These are phyloP conservation scores for Anhinga rufa DNA, from an alignment of 2,113 vertebrate species.

Conservation along the genomic window DNA sequence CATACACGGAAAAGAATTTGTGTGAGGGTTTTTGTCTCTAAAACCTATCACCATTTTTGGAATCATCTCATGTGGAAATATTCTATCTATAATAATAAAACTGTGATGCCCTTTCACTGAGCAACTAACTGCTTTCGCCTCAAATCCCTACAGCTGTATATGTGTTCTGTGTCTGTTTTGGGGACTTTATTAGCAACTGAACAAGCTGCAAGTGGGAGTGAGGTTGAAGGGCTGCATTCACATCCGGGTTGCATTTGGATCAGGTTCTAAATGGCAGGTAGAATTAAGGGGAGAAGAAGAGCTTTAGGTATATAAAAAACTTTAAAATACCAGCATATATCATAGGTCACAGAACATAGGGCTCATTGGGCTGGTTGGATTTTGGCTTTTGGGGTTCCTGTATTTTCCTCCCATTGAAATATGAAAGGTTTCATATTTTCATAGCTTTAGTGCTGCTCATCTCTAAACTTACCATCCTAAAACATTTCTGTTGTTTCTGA, in stretches of 20 bases:
- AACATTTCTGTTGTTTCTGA: slow-evolving; percentile 24
- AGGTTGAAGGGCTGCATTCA: neutral
- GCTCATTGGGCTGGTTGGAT: neutral
- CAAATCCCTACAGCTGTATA: neutral
- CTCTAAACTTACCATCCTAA: slow-evolving; percentile 30
- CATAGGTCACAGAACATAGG: neutral
- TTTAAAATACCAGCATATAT: neutral
- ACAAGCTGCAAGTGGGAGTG: neutral
- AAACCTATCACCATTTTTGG: neutral
- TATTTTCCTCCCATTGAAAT: neutral
- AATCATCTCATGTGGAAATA: neutral
- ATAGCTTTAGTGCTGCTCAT: slow-evolving; percentile 25
- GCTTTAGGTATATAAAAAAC: neutral
- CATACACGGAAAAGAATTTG: neutral
- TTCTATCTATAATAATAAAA: accelerated
- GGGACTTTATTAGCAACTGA: neutral
- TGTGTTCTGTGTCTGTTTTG: neutral
- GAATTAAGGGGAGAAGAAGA: neutral
- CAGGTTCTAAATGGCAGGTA: neutral
- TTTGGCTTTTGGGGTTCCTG: neutral
- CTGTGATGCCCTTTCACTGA: neutral
- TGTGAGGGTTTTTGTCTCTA: neutral
- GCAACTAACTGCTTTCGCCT: neutral
- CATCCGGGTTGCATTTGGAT: neutral
- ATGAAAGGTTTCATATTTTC: slow-evolving; percentile 17